Conservation (phyloP, 2,888 invertebrate species). For the Drosophila colorata region DNA sequence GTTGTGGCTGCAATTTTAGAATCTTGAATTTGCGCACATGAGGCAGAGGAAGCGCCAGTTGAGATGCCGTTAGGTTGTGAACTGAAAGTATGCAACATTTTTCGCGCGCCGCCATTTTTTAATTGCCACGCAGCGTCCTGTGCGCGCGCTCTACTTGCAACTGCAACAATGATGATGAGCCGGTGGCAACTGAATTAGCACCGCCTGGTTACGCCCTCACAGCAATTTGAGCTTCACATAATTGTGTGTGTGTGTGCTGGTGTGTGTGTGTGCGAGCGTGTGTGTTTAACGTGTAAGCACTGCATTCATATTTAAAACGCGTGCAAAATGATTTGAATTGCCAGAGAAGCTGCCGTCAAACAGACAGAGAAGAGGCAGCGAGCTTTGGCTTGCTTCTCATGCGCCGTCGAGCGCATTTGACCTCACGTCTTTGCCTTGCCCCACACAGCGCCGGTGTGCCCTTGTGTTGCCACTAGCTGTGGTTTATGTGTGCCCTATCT, state of each 20-base stretch:
- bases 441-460: too few relatives aligned
- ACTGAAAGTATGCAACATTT: conserved; percentile 33
- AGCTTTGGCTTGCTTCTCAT: conserved; percentile 21
- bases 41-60: not conserved
- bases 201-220: conserved; percentile 16
- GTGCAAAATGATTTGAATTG: conserved; percentile 53
- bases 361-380: not conserved
- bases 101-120: conserved; percentile 10
- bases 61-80: not conserved
- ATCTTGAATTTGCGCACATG: too few relatives aligned
- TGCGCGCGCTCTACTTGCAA: conserved; percentile 2
- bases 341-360: conserved; percentile 16
- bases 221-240: conserved; percentile 6
- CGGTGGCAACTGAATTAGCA: conserved; percentile 47
- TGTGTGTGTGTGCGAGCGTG: not conserved
- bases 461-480: conserved; percentile 8
- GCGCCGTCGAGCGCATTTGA: conserved; percentile 20
- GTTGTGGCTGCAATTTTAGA: not conserved
- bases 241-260: too few relatives aligned
- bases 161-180: conserved; percentile 26
- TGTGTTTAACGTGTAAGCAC: conserved; percentile 21
- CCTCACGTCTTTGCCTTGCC: conserved; percentile 28
- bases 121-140: conserved; percentile 19
- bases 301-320: conserved; percentile 61
- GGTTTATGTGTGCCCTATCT: conserved; percentile 45